Percentiles rank a stretch among this genome's conserved stretches.
phyloP scores from a whole-genome alignment of 2,113 vertebrate species.

The Pheucticus melanocephalus region DNA sequence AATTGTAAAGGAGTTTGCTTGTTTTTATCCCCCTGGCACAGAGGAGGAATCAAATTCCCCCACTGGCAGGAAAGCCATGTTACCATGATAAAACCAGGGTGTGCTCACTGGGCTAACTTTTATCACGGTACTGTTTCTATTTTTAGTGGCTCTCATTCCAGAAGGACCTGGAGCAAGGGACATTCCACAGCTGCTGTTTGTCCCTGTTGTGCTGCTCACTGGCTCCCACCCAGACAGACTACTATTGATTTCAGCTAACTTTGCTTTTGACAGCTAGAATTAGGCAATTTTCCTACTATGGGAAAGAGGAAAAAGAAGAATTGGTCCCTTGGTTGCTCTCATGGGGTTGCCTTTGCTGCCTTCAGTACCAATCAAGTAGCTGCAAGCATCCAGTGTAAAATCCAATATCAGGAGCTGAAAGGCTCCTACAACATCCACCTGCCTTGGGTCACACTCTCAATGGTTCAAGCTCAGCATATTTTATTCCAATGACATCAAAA shows the following conservation, averaged over 20 bases:
- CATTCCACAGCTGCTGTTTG: background rate
- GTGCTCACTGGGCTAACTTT: background rate
- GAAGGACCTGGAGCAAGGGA: constrained; percentile 15
- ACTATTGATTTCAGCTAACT: constrained; percentile 5
- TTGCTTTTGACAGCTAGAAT: background rate
- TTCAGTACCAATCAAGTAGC: background rate
- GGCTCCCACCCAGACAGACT: background rate
- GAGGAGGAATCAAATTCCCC: background rate
- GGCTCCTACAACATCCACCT: background rate
- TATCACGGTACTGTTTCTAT: background rate
- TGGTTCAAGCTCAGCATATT: background rate
- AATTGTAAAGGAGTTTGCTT: background rate
- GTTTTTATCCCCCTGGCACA: background rate
- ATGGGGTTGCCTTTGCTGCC: background rate
- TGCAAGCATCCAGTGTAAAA: background rate
- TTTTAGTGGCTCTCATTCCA: constrained; percentile 9
- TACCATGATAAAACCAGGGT: background rate
- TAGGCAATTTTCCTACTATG: background rate
- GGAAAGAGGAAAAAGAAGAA: background rate
- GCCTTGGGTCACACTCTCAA: background rate
- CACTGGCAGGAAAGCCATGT: constrained; percentile 1
- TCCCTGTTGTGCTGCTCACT: background rate
- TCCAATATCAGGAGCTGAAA: background rate
- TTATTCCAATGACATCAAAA: background rate
- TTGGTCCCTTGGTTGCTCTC: background rate